Conservation (phyloP, 2,888 invertebrate species). For the Limnephilus lunatus region DNA sequence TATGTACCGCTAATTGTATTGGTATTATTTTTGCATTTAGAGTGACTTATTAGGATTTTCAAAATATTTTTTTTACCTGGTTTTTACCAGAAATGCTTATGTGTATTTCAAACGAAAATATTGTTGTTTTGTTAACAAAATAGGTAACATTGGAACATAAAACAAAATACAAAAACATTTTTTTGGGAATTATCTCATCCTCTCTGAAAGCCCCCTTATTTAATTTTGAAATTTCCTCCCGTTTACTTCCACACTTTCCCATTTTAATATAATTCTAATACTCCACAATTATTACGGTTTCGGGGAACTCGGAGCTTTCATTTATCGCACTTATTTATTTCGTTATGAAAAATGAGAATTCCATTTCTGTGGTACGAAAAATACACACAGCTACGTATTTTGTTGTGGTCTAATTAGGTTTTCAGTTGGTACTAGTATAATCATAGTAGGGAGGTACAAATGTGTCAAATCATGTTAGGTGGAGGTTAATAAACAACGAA, state of each 20-base stretch:
- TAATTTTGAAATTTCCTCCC: not conserved
- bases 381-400: not conserved
- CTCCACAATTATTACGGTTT: slow-evolving; percentile 12
- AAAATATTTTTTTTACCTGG: no score
- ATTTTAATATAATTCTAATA: slow-evolving; percentile 28
- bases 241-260: not conserved
- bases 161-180: not conserved
- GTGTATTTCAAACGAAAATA: no score
- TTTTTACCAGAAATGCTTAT: no score
- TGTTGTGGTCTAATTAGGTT: not conserved
- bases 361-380: not conserved
- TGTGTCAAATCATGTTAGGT: not conserved
- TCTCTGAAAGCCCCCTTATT: not conserved
- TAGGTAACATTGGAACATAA: not conserved
- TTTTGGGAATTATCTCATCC: not conserved
- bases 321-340: not conserved
- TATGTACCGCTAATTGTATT: no score
- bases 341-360: not conserved
- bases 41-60: no score
- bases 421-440: not conserved
- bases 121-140: no score
- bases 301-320: slow-evolving; percentile 20
- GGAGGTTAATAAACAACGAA: not conserved
- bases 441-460: not conserved
- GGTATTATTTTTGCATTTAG: no score